phyloP scores from a whole-genome alignment of 2,888 invertebrate genomes.

The Glaucopsyche alexis region DNA sequence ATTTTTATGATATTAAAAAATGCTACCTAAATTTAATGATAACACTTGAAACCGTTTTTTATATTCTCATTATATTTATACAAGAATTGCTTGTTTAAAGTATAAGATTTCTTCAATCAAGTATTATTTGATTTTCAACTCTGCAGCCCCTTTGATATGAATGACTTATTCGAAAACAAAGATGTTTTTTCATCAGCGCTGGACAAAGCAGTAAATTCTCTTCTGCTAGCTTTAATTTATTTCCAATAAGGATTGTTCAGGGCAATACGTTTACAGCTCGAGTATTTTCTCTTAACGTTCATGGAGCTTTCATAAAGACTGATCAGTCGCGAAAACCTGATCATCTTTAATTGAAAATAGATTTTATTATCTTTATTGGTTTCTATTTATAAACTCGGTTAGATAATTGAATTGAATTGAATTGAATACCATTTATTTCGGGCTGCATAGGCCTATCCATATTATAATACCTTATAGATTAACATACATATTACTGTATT shows the following conservation, averaged over 20 bases:
- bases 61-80: too few species aligned
- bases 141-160: background rate
- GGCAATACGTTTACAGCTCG: slow-evolving; percentile 36
- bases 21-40: too few species aligned
- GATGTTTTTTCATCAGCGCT: slow-evolving; percentile 32
- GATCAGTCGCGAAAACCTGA: slow-evolving; percentile 54
- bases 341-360: slow-evolving; percentile 52
- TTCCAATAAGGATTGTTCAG: slow-evolving; percentile 47
- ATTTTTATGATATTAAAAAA: too few species aligned
- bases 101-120: too few species aligned
- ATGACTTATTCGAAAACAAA: slow-evolving; percentile 29
- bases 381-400: slow-evolving; percentile 24
- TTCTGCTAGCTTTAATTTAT: slow-evolving; percentile 50
- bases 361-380: slow-evolving; percentile 47
- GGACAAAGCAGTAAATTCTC: slow-evolving; percentile 30
- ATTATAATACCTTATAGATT: too few species aligned
- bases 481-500: too few species aligned
- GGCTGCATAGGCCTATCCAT: too few species aligned
- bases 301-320: slow-evolving; percentile 53
- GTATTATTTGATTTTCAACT: background rate
- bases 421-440: too few species aligned
- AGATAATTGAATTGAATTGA: too few species aligned
- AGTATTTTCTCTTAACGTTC: slow-evolving; percentile 40
- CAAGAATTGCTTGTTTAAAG: too few species aligned
- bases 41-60: too few species aligned